Percentiles rank a stretch among this genome's conserved stretches.
These are phyloP conservation scores for Paracanthobrama guichenoti DNA, from an alignment of 2,113 vertebrate species.

Conservation along the genomic window DNA sequence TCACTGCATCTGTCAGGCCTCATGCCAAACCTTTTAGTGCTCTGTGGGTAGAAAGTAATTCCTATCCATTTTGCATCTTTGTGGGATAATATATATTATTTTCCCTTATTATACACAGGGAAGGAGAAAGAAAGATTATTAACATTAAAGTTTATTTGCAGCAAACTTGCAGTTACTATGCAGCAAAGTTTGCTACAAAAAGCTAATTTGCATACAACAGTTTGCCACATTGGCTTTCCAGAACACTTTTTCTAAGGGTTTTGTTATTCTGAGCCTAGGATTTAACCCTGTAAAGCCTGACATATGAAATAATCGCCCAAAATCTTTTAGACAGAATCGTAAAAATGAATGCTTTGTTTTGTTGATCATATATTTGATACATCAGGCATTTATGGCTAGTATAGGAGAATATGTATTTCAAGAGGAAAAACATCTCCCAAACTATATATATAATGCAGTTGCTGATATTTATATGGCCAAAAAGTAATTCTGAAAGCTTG, in stretches of 20 bases:
- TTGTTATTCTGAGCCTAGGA: neutral
- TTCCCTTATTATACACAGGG: slow-evolving; percentile 7
- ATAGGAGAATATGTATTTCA: neutral
- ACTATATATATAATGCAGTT: too few relatives aligned
- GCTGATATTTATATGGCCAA: neutral
- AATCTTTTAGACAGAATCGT: neutral
- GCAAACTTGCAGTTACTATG: neutral
- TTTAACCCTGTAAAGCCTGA: too few relatives aligned
- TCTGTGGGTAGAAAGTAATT: slow-evolving; percentile 19
- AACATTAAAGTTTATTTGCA: neutral
- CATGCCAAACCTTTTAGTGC: slow-evolving; percentile 8
- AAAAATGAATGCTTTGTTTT: neutral
- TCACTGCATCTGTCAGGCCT: slow-evolving; percentile 24
- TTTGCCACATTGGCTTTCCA: neutral
- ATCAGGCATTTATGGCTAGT: neutral
- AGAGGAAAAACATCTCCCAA: neutral
- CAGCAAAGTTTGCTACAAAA: neutral
- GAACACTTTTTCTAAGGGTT: neutral
- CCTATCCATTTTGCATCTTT: slow-evolving; percentile 4
- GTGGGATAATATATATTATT: slow-evolving; percentile 27
- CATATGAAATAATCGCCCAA: too few relatives aligned
- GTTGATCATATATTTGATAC: neutral
- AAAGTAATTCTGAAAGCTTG: neutral
- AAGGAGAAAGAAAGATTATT: neutral
- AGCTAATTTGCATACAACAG: neutral